A percentile compares a stretch with the other conserved stretches of the same genome.
Conservation (phyloP, 2,888 invertebrate species). For the Temnothorax unifasciatus region DNA sequence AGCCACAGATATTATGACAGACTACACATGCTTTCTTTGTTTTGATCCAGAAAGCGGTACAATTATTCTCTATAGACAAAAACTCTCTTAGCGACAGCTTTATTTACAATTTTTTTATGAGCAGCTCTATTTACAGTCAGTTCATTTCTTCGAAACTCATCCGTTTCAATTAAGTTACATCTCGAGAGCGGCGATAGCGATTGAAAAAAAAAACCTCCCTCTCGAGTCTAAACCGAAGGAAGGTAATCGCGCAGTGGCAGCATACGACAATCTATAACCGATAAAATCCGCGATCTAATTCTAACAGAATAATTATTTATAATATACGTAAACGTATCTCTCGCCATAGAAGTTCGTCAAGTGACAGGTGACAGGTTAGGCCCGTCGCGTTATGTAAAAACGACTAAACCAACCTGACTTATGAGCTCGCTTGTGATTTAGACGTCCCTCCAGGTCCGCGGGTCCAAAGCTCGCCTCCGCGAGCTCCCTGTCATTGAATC, state of each 20-base stretch:
- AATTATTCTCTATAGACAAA: neutral
- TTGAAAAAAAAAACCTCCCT: neutral
- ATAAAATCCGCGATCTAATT: neutral
- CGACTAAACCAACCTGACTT: conserved; percentile 81
- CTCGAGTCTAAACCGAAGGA: neutral
- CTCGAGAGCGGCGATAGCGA: neutral
- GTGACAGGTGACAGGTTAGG: neutral
- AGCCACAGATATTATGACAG: neutral
- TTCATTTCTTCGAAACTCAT: neutral
- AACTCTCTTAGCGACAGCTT: neutral
- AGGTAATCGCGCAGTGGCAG: neutral
- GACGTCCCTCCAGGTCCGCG: conserved; percentile 90
- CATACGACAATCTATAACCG: neutral
- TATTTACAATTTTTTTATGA: neutral
- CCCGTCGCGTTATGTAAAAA: neutral
- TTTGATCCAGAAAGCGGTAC: neutral
- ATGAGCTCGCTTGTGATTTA: conserved; percentile 89
- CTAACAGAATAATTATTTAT: too few species aligned
- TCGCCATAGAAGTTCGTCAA: neutral
- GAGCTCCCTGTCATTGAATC: conserved; percentile 91
- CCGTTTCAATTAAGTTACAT: too few species aligned
- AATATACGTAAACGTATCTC: neutral
- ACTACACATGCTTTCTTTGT: neutral
- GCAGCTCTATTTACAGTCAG: neutral
- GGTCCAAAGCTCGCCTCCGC: conserved; percentile 89